A percentile compares a stretch with the other conserved stretches of the same genome.
Evolutionary conservation across 30 jellyfish, hydroid and myxozoan genomes (phyloP).

Genomic region (Chironex yamaguchii): DNA sequence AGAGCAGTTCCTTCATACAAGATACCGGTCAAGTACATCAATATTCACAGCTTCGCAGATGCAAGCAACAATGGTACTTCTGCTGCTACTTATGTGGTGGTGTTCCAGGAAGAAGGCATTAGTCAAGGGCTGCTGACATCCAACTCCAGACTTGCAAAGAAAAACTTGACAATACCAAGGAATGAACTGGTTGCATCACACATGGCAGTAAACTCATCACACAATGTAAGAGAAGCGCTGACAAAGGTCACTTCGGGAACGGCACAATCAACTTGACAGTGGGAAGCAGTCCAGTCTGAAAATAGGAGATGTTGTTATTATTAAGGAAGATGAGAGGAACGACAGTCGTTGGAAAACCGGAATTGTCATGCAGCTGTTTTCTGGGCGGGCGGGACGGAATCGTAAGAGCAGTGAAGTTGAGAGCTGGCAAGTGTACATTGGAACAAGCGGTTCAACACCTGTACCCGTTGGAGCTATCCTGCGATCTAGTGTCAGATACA

Average conservation of each 20-base stretch:
- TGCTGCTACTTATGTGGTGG: slow-evolving; percentile 51
- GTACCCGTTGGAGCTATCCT: not conserved
- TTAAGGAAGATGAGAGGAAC: slow-evolving; percentile 46
- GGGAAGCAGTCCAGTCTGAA: slow-evolving; percentile 13
- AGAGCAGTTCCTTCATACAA: slow-evolving; percentile 20
- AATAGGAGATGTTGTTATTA: slow-evolving; percentile 40
- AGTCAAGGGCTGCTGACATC: slow-evolving; percentile 50
- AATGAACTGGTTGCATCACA: slow-evolving; percentile 69
- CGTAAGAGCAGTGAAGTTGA: too few relatives aligned
- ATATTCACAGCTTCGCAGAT: slow-evolving; percentile 79
- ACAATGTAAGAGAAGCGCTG: slow-evolving; percentile 53
- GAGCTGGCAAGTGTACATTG: too few relatives aligned
- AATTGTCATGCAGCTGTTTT: not conserved
- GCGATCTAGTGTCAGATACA: not conserved
- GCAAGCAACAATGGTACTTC: slow-evolving; percentile 61
- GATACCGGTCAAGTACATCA: slow-evolving; percentile 16
- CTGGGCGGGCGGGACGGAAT: not conserved
- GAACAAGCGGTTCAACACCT: not conserved
- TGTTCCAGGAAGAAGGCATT: slow-evolving; percentile 31
- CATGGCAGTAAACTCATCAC: slow-evolving; percentile 71
- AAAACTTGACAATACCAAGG: slow-evolving; percentile 72
- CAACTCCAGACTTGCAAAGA: slow-evolving; percentile 61
- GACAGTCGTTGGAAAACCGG: not conserved
- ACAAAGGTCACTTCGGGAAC: slow-evolving; percentile 59
- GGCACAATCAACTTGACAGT: slow-evolving; percentile 56